Conservation (phyloP, 1,140 invertebrate genomes). For the Ostrea edulis region DNA sequence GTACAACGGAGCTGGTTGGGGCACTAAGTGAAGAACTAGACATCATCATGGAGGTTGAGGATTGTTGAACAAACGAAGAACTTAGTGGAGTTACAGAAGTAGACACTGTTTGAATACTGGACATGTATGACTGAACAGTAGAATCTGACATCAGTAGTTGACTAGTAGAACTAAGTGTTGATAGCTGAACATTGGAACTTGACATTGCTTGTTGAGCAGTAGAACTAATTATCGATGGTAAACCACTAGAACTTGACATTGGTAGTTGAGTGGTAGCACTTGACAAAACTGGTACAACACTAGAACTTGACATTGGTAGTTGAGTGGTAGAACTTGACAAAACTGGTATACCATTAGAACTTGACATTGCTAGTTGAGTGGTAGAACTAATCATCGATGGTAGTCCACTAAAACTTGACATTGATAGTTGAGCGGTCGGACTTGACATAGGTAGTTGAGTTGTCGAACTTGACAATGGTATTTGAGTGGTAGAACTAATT, state of each 20-base stretch:
- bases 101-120: too few relatives aligned
- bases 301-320: too few relatives aligned
- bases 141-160: background rate
- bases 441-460: background rate
- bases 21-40: too few relatives aligned
- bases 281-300: background rate
- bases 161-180: background rate
- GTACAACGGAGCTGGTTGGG: too few relatives aligned
- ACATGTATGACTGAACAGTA: background rate
- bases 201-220: background rate
- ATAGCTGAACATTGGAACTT: background rate
- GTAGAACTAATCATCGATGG: background rate
- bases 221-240: background rate
- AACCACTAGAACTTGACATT: background rate
- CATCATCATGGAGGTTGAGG: too few relatives aligned
- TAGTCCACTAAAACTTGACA: background rate
- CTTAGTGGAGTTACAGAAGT: too few relatives aligned
- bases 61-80: too few relatives aligned
- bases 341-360: background rate
- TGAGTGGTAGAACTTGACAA: background rate
- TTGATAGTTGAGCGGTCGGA: background rate
- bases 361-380: background rate
- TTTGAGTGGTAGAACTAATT: background rate
- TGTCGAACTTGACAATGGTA: background rate
- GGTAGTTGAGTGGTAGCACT: background rate